Evolutionary conservation across 2,113 vertebrate species (phyloP).

Genomic region (Antechinus stuartii): DNA sequence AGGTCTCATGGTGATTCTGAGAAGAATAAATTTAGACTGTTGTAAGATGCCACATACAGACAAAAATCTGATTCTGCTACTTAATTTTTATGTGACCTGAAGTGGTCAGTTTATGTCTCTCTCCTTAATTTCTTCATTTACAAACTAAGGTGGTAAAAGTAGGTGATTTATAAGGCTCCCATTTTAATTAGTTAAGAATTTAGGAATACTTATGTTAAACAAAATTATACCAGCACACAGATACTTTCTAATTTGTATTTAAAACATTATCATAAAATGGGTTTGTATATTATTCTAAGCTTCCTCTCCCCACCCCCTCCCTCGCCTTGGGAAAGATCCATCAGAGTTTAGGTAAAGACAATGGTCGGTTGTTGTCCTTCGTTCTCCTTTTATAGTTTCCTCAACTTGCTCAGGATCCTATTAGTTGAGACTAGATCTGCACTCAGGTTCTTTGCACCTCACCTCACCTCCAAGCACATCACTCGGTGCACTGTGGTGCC

Average conservation of each 20-base stretch:
- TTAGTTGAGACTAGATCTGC: not conserved
- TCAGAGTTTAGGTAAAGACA: not conserved
- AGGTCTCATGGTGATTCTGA: not conserved
- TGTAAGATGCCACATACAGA: not conserved
- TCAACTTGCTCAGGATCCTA: not conserved
- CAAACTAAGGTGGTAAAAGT: conserved; percentile 3
- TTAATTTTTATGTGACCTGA: not conserved
- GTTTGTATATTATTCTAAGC: conserved; percentile 16
- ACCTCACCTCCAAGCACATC: not conserved
- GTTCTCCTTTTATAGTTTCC: not conserved
- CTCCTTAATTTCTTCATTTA: not conserved
- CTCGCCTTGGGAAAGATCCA: not conserved
- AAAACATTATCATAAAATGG: not conserved
- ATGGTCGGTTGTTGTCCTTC: not conserved
- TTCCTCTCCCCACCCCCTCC: too few relatives aligned
- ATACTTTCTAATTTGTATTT: conserved; percentile 14
- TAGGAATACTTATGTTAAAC: conserved; percentile 24
- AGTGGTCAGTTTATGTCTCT: not conserved
- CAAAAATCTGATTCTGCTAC: not conserved
- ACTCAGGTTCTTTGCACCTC: not conserved
- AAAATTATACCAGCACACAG: not conserved
- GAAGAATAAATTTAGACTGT: not conserved
- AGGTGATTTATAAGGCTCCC: conserved; percentile 21
- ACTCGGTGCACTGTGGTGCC: not conserved
- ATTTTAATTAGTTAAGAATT: not conserved